phyloP scores from a whole-genome alignment of 2,797 vertebrate genomes.

The Parauchenoglanis punctatus region DNA sequence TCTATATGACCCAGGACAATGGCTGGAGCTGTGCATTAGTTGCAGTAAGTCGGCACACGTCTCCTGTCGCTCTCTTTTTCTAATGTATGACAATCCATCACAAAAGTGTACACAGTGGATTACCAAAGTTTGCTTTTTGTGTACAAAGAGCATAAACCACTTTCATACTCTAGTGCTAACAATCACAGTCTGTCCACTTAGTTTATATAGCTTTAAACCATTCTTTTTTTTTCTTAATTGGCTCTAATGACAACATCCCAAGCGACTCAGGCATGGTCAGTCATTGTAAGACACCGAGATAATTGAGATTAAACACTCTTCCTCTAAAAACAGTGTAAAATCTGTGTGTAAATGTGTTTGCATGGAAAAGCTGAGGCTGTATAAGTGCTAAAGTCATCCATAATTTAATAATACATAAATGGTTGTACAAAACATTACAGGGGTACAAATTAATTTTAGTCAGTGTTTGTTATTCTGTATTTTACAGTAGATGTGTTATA shows the following conservation, averaged over 20 bases:
- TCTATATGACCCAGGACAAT: neutral
- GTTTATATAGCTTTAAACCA: slow-evolving; percentile 39
- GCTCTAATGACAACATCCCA: slow-evolving; percentile 18
- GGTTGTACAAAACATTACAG: neutral
- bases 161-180: slow-evolving; percentile 29
- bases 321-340: neutral
- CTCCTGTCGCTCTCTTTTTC: slow-evolving; percentile 18
- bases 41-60: neutral
- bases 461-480: neutral
- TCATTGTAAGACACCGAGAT: slow-evolving; percentile 7
- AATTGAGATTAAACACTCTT: neutral
- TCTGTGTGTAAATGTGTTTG: slow-evolving; percentile 19
- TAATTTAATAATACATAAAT: neutral
- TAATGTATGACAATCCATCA: slow-evolving; percentile 3
- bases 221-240: slow-evolving; percentile 19
- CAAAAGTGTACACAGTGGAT: slow-evolving; percentile 22
- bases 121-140: slow-evolving; percentile 42
- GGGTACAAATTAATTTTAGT: neutral
- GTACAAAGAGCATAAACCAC: slow-evolving; percentile 38
- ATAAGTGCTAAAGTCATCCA: neutral
- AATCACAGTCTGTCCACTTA: slow-evolving; percentile 37
- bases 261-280: slow-evolving; percentile 1
- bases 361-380: neutral
- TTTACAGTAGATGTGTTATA: neutral
- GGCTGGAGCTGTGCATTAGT: neutral